Base-by-base conservation (phyloP, 2,888 invertebrate species). In the Atrina japonica region DNA sequence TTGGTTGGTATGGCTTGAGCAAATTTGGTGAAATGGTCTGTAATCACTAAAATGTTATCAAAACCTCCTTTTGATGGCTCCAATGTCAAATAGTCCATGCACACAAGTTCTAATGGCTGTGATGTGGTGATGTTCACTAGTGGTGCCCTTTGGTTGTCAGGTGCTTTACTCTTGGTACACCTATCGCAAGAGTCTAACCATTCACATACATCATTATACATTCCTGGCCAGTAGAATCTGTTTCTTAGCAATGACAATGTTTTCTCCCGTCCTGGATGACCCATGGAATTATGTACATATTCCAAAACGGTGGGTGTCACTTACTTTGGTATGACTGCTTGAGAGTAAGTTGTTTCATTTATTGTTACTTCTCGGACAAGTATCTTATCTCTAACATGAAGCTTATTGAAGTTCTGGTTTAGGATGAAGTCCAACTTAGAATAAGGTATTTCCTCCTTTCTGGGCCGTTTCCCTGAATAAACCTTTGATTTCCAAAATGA, bases 251-350 rank as follows among this genome's bases (percentile, higher is more conserved):
- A 49, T 14, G 21, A 27, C 29, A 61, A 11, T 2, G 70, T n/a
- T 52, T 64, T 60, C 6, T 66, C 66, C 16, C 30, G 21, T 11
- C 66, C 70, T 23, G 49, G 55, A 55, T 71, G 70, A 16, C 66
- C 66, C 35, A 35, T 35, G 11, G 5, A 5, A 35, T 14, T 49
- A 23, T 49, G 49, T 16, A 49, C 9, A 18, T 49, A 23, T 6
- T 49, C 21, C 23, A 49, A 18, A 2, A 49, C 49, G 9, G 49
- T 49, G 18, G 14, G 2, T 7, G 9, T 16, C 9, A 9, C 9
- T 1, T 14, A 14, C 18, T 21, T 18, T 1, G 49, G 49, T 7
- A 49, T 14, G 2, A 49, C 18, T 2, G 18, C 14, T 18, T 49
- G 49, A 16, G 14, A 16, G 2, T 21, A n/a, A 9, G 2, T 49